Evolutionary conservation across 2,888 invertebrate species (phyloP).

Genomic region (Bombyx huttoni): DNA sequence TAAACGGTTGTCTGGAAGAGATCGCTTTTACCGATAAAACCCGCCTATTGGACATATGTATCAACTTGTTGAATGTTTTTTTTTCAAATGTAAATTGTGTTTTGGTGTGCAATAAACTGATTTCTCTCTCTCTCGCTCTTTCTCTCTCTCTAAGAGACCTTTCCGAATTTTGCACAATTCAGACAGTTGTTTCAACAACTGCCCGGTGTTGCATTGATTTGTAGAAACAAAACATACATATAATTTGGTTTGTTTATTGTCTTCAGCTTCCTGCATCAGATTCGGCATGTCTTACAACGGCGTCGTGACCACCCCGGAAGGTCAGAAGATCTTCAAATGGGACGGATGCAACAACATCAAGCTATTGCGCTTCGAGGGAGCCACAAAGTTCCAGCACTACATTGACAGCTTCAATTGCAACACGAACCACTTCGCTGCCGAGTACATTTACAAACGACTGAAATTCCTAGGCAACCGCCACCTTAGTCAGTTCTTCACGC

Average conservation of each 20-base stretch:
- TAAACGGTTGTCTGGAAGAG: too few species aligned
- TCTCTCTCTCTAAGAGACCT: too few species aligned
- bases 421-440: constrained; percentile 94
- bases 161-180: too few species aligned
- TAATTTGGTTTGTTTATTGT: background rate
- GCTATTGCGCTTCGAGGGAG: constrained; percentile 84
- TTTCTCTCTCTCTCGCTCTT: too few species aligned
- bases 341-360: constrained; percentile 93
- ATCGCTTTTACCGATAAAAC: too few species aligned
- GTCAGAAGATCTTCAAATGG: constrained; percentile 71
- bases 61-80: too few species aligned
- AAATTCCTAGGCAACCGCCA: constrained; percentile 89
- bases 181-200: too few species aligned
- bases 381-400: constrained; percentile 87
- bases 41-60: too few species aligned
- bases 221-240: too few species aligned
- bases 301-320: constrained; percentile 64
- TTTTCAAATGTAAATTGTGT: too few species aligned
- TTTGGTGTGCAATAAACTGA: too few species aligned
- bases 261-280: constrained; percentile 60
- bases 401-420: constrained; percentile 95
- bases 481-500: constrained; percentile 85
- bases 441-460: constrained; percentile 94
- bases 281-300: constrained; percentile 90
- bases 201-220: too few species aligned